These are phyloP conservation scores for Amblyornis subalaris DNA, from an alignment of 2,113 vertebrate genomes.

Conservation along the genomic window DNA sequence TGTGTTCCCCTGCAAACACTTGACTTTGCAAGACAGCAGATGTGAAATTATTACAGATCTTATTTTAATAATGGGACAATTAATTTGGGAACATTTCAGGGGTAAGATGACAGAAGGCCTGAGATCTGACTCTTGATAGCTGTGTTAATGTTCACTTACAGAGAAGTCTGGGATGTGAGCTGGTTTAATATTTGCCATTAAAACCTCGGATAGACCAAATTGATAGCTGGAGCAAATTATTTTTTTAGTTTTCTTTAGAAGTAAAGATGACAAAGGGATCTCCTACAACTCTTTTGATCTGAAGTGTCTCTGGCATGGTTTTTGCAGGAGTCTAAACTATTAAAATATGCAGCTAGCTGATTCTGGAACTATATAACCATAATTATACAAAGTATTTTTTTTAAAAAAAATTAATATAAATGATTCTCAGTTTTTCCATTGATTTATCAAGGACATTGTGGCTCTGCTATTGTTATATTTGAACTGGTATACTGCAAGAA, in stretches of 20 bases:
- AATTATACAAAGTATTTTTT: neutral
- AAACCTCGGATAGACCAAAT: neutral
- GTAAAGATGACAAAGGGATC: neutral
- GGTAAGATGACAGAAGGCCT: neutral
- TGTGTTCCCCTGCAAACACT: neutral
- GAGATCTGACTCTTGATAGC: neutral
- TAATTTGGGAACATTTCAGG: neutral
- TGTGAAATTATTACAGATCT: neutral
- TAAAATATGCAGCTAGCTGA: neutral
- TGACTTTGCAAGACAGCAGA: neutral
- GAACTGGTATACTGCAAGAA: neutral
- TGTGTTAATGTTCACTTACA: neutral
- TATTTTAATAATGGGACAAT: neutral
- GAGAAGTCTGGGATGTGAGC: neutral
- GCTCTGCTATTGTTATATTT: neutral
- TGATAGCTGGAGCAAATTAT: neutral
- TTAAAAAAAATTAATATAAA: neutral
- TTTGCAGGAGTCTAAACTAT: neutral
- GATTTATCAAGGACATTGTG: neutral
- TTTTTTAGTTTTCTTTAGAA: neutral
- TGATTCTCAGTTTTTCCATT: neutral
- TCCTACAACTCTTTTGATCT: neutral
- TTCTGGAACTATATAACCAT: neutral
- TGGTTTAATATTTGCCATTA: neutral
- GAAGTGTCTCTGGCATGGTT: neutral